Evolutionary conservation across 2,888 invertebrate species (phyloP).

Genomic region (Gonocerus acuteangulatus): DNA sequence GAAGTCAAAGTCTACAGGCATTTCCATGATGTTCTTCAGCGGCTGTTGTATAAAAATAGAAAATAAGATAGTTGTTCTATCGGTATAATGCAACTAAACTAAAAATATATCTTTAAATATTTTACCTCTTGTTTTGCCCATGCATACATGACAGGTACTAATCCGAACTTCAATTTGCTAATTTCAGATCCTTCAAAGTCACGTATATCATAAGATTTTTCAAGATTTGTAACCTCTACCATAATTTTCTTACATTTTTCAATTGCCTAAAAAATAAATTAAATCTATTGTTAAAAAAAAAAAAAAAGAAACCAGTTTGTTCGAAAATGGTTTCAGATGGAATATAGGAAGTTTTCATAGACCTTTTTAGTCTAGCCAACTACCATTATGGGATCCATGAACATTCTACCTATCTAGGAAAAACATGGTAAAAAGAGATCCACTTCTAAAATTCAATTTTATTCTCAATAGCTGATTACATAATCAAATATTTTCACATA

Average conservation of each 20-base stretch:
- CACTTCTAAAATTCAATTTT: too few relatives aligned
- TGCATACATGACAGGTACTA: constrained; percentile 29
- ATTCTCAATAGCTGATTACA: too few relatives aligned
- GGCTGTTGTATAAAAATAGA: constrained; percentile 50
- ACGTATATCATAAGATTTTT: constrained; percentile 1
- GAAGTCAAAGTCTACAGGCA: constrained; percentile 66
- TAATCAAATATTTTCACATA: too few relatives aligned
- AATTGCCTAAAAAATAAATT: constrained; percentile 35
- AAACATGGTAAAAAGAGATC: too few relatives aligned
- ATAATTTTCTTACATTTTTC: constrained; percentile 36
- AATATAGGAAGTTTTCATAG: background rate
- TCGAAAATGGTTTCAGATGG: background rate
- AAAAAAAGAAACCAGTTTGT: background rate
- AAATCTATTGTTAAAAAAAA: too few relatives aligned
- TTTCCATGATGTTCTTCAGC: constrained; percentile 90
- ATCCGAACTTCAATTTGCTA: constrained; percentile 17
- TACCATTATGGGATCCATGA: too few relatives aligned
- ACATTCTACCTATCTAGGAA: too few relatives aligned
- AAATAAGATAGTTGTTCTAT: too few relatives aligned
- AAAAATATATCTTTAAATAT: background rate
- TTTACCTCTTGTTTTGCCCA: constrained; percentile 31
- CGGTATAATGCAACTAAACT: background rate
- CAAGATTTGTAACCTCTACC: constrained; percentile 13
- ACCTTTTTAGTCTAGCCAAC: background rate
- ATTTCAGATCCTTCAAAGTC: constrained; percentile 24